These are phyloP conservation scores for Pogona vitticeps DNA, from an alignment of 2,113 vertebrate genomes.

Conservation along the genomic window DNA sequence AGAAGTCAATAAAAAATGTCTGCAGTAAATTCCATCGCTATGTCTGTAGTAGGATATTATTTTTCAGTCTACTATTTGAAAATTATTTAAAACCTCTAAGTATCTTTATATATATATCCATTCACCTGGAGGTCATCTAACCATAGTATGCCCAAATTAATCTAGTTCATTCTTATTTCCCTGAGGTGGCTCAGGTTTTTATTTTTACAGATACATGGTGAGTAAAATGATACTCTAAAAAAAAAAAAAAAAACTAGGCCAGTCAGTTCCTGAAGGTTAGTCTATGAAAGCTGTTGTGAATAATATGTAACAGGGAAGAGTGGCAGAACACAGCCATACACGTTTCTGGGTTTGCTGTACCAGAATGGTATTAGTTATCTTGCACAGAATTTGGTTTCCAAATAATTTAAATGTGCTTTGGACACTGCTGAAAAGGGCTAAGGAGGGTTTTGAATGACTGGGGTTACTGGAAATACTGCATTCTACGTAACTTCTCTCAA, in stretches of 20 bases:
- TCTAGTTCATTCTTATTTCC: slow-evolving; percentile 4
- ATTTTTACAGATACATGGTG: slow-evolving; percentile 1
- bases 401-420: background rate
- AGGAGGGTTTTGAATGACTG: background rate
- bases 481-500: background rate
- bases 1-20: background rate
- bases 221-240: background rate
- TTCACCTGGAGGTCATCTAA: background rate
- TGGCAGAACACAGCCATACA: background rate
- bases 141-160: slow-evolving; percentile 3
- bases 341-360: background rate
- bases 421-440: background rate
- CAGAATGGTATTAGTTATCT: background rate
- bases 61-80: background rate
- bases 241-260: background rate
- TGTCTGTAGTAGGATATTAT: background rate
- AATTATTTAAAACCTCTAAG: background rate
- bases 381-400: background rate
- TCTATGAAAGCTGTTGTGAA: background rate
- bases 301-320: background rate
- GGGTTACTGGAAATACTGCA: background rate
- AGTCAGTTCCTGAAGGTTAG: background rate
- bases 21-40: background rate
- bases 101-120: background rate
- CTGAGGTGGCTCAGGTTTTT: background rate